A percentile compares a stretch with the other conserved stretches of the same genome.
phyloP scores from a whole-genome alignment of 2,797 vertebrate genomes.

The Siniperca obscura region DNA sequence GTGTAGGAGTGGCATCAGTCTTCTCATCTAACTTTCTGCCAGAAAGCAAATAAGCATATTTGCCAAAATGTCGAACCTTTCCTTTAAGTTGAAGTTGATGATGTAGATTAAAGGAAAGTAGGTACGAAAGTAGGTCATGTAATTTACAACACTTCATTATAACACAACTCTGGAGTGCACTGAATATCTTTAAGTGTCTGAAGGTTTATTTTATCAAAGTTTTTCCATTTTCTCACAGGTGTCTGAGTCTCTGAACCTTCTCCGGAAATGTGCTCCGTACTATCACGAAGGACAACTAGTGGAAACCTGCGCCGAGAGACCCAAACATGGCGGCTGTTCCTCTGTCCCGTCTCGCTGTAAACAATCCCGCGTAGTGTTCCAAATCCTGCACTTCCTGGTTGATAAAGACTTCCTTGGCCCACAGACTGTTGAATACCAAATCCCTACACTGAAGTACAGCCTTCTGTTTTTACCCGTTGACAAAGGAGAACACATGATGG shows the following conservation, averaged over 20 bases:
- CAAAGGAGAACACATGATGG: conserved; percentile 93
- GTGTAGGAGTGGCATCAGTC: not conserved
- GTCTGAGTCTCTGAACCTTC: conserved; percentile 90
- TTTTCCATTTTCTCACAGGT: conserved; percentile 77
- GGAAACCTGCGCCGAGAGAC: conserved; percentile 85
- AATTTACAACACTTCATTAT: not conserved
- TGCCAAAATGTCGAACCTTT: not conserved
- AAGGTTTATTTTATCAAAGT: not conserved
- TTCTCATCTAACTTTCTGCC: not conserved
- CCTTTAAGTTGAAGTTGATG: not conserved
- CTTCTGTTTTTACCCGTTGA: conserved; percentile 92
- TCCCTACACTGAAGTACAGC: conserved; percentile 97
- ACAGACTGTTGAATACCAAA: conserved; percentile 95
- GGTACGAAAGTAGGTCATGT: not conserved
- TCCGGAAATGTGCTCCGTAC: conserved; percentile 92
- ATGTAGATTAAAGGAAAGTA: not conserved
- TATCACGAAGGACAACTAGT: conserved; percentile 92
- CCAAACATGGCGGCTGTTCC: conserved; percentile 88
- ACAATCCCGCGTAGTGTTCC: conserved; percentile 89
- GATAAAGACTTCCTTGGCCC: conserved; percentile 97
- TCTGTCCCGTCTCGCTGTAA: conserved; percentile 92
- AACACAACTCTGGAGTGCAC: not conserved
- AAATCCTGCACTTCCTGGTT: conserved; percentile 95
- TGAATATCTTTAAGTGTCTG: not conserved
- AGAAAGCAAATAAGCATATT: not conserved